phyloP scores from a whole-genome alignment of 2,797 vertebrate genomes.

The Fistularia commersonii region DNA sequence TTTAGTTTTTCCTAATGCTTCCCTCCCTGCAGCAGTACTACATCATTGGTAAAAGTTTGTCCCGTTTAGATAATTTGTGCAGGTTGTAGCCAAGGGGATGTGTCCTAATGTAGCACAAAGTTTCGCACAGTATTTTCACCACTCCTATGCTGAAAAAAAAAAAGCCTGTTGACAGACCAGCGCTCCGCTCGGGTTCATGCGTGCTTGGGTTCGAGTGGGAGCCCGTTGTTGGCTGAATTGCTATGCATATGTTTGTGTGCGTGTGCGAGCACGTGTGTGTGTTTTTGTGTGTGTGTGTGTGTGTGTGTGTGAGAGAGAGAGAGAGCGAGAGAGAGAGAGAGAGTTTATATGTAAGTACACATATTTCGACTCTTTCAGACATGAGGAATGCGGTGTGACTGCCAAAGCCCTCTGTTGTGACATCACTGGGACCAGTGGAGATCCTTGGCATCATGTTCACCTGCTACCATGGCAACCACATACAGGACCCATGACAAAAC shows the following conservation, averaged over 20 bases:
- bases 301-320: no score
- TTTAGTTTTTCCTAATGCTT: not conserved
- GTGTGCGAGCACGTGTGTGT: no score
- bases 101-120: no score
- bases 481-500: slow-evolving; percentile 35
- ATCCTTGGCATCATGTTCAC: slow-evolving; percentile 52
- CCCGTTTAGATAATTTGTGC: slow-evolving; percentile 14
- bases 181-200: no score
- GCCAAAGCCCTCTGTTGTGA: slow-evolving; percentile 52
- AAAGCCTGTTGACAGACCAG: no score
- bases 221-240: not conserved
- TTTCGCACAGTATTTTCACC: no score
- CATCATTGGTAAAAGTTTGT: slow-evolving; percentile 5
- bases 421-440: slow-evolving; percentile 58
- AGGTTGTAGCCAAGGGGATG: not conserved
- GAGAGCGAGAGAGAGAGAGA: no score
- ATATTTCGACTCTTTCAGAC: slow-evolving; percentile 31
- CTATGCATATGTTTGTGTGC: not conserved
- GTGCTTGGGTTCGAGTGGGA: not conserved
- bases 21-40: not conserved
- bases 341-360: slow-evolving; percentile 13
- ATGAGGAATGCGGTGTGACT: slow-evolving; percentile 55
- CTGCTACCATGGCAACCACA: slow-evolving; percentile 63
- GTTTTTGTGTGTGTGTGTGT: no score
- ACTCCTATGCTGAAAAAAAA: no score